Evolutionary conservation across 1,140 invertebrate genomes (phyloP).

Genomic region (Lepidotrigona ventralis): DNA sequence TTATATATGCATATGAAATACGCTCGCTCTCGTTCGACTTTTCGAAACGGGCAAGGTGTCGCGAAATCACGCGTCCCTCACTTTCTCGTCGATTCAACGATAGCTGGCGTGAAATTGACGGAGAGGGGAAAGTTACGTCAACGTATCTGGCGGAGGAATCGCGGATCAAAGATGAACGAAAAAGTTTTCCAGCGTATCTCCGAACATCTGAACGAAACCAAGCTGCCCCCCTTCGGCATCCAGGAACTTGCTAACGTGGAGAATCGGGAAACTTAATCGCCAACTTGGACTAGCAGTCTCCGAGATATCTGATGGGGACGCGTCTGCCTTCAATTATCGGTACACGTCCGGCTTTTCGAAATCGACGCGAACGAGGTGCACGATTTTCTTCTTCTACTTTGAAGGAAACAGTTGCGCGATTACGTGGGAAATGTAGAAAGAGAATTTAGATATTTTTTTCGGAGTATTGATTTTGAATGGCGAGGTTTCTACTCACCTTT

Average conservation of each 20-base stretch:
- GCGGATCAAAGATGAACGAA: neutral
- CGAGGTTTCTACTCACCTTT: neutral
- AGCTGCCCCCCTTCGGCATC: neutral
- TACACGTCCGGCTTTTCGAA: neutral
- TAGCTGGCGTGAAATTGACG: neutral
- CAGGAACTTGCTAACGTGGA: neutral
- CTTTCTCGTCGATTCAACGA: neutral
- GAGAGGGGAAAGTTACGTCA: neutral
- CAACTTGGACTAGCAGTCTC: neutral
- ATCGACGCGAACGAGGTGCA: too few species aligned
- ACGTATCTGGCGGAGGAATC: neutral
- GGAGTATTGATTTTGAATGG: too few species aligned
- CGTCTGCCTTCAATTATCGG: slow-evolving; percentile 8
- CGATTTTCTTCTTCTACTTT: too few species aligned
- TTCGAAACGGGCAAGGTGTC: neutral
- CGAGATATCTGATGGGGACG: neutral
- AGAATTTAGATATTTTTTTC: too few species aligned
- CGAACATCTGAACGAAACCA: neutral
- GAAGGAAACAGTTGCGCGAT: too few species aligned
- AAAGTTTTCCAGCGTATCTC: neutral
- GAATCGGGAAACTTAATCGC: slow-evolving; percentile 26
- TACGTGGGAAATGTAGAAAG: too few species aligned
- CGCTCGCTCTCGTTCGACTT: neutral
- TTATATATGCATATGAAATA: too few species aligned
- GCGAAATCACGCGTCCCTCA: neutral